These are phyloP conservation scores for Melanocharis versteri DNA, from an alignment of 2,113 vertebrate species.

Conservation along the genomic window DNA sequence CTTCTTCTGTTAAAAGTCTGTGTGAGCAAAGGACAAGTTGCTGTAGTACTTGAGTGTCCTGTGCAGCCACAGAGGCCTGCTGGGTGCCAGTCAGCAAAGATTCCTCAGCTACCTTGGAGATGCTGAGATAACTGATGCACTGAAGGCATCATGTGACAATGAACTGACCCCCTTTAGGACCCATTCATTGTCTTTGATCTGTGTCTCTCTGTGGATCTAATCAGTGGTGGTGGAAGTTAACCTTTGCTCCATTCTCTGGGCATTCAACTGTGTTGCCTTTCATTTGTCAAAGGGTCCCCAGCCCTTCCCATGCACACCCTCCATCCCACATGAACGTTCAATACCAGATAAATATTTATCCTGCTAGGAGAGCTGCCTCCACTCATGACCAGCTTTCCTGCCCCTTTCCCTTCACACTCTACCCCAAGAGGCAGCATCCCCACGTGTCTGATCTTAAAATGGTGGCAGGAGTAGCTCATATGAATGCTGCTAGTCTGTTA, in stretches of 20 bases:
- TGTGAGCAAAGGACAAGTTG: background rate
- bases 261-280: slow-evolving; percentile 25
- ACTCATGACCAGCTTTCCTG: background rate
- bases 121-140: slow-evolving; percentile 26
- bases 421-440: background rate
- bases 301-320: background rate
- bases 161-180: background rate
- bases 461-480: background rate
- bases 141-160: background rate
- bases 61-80: background rate
- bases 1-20: background rate
- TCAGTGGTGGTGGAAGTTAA: slow-evolving; percentile 58
- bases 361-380: background rate
- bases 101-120: background rate
- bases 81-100: background rate
- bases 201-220: slow-evolving; percentile 20
- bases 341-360: background rate
- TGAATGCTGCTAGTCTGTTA: background rate
- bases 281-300: slow-evolving; percentile 23
- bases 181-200: slow-evolving; percentile 43
- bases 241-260: background rate
- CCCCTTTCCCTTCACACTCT: background rate
- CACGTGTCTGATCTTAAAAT: background rate
- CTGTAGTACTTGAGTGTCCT: background rate
- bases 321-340: background rate